Evolutionary conservation across 2,888 invertebrate genomes (phyloP), one percentile per base, ranked within the genome.

Genomic region (Pyrochroa serraticornis): DNA sequence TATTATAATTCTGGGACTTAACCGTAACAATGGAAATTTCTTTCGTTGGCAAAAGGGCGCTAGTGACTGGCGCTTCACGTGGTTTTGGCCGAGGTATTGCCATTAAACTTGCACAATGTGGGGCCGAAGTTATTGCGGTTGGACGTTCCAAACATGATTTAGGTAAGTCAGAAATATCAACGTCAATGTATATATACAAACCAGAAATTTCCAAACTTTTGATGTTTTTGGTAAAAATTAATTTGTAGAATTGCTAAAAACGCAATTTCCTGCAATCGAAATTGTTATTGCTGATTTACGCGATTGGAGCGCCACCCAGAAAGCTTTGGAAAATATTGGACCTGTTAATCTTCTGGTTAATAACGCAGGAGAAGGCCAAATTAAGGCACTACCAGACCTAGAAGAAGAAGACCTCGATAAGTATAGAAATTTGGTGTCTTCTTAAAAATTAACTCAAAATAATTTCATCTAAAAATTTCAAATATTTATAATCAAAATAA

Each of bases 51-150:
- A 93, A 92, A 81, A 85, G 88, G 55, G 89, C 93, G 70, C 81
- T 95, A 50, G 92, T 95, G 1, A 95, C 95, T 57, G 95, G 95
- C 52, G 93, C 92, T 37, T 42, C 75, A 71, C 33, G 68, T 85
- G 89, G 89, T 22, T 89, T 79, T 62, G 79, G 79, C 0, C 66
- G 89, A 72, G 90, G 86, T 7, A 82, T 93, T 46, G 91, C 86
- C 2, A 81, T 87, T 63, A 85, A 87, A 67, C 75, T 95, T 61
- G 85, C 85, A 63, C 80, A 84, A 71, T 84, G 83, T 64, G 90
- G 90, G 13, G 93, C 88, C 2, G 85, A 87, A 63, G 92, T 94
- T 32, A 85, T 92, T 44, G 95, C 93, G 0, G 74, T 94, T 12
- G 90, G 90, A 0, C 84, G 87, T 71, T 89, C 87, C 2, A 79